Evolutionary conservation across 2,113 vertebrate species (phyloP).

Genomic region (Rhinolophus sinicus): DNA sequence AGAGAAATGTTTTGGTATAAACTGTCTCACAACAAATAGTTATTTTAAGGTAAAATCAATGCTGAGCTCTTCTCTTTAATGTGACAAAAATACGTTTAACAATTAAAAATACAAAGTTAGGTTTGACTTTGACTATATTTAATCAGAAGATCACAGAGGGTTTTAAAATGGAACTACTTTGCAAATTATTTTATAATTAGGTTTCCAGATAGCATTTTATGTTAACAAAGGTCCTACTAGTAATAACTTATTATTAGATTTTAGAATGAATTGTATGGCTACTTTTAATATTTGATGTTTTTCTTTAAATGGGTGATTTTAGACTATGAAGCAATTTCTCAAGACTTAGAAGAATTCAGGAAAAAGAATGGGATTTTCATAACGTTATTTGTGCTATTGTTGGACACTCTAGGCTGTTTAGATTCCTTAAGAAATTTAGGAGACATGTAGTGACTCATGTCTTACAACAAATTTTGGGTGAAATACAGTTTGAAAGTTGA

Average conservation of each 20-base stretch:
- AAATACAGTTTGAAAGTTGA: slow-evolving; percentile 1
- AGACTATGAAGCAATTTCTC: not conserved
- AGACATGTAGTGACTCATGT: not conserved
- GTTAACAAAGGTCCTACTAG: not conserved
- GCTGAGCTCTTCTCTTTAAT: not conserved
- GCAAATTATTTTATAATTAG: not conserved
- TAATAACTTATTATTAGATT: not conserved
- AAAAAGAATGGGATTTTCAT: not conserved
- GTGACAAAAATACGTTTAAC: slow-evolving; percentile 9
- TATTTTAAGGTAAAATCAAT: not conserved
- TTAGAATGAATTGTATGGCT: not conserved
- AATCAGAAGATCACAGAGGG: not conserved
- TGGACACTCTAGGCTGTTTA: not conserved
- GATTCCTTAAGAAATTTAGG: not conserved
- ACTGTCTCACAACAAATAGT: not conserved
- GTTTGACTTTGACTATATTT: not conserved
- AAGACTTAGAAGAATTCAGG: not conserved
- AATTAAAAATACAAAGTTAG: slow-evolving; percentile 20
- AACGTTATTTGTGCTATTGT: not conserved
- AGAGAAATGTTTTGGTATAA: not conserved
- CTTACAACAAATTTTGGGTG: not conserved
- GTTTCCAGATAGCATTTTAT: not conserved
- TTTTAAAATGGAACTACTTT: not conserved
- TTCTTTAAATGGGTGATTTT: slow-evolving; percentile 32
- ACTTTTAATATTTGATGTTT: not conserved